A percentile compares a stretch with the other conserved stretches of the same genome.
These are phyloP conservation scores for Thunnus thynnus DNA, from an alignment of 2,113 vertebrate species.

Conservation along the genomic window DNA sequence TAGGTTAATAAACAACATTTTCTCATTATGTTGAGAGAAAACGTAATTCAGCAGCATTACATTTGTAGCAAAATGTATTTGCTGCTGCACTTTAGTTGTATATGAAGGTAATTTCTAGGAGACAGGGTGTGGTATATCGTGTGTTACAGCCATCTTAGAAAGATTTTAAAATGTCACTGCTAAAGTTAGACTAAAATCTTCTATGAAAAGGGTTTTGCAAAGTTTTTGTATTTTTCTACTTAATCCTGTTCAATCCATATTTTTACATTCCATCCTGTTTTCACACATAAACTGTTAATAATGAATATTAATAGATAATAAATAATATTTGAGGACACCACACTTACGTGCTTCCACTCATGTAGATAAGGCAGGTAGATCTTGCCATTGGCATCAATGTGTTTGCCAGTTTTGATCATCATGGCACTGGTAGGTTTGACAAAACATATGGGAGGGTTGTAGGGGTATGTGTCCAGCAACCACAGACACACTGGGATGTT, in stretches of 20 bases:
- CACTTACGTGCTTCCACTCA: constrained; percentile 96
- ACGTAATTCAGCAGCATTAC: no score
- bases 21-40: no score
- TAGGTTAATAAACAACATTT: no score
- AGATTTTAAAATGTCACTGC: background rate
- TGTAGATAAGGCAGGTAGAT: constrained; percentile 98
- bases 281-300: background rate
- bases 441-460: constrained; percentile 98
- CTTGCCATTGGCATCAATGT: constrained; percentile 98
- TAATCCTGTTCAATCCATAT: background rate
- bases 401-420: constrained; percentile 99
- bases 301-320: background rate
- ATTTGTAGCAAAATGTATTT: no score
- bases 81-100: no score
- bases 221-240: no score
- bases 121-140: background rate
- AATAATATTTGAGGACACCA: background rate
- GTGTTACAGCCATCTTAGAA: background rate
- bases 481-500: constrained; percentile 98
- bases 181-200: background rate
- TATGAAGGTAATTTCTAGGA: no score
- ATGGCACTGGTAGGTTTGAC: constrained; percentile 98
- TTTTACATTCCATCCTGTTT: background rate
- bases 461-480: constrained; percentile 97
- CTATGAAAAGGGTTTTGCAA: no score